phyloP scores from a whole-genome alignment of 92 coral and sea anemone genomes.

The Epizoanthus scotinus region DNA sequence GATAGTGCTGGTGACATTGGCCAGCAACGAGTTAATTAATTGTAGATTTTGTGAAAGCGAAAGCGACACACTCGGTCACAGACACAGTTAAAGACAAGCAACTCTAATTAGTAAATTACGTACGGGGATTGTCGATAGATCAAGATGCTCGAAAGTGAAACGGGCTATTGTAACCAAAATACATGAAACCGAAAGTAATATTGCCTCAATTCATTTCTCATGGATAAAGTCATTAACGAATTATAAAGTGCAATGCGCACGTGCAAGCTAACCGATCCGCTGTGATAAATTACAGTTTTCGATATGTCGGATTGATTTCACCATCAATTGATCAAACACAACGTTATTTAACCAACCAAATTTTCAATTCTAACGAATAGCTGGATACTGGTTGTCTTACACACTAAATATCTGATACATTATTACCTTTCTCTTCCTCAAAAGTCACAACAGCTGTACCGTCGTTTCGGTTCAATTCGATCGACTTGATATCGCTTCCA shows the following conservation, averaged over 20 bases:
- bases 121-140: too few species aligned
- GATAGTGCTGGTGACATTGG: not conserved
- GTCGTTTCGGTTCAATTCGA: not conserved
- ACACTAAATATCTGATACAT: not conserved
- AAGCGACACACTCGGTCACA: too few species aligned
- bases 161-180: not conserved
- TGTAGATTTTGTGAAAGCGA: too few species aligned
- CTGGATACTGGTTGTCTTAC: not conserved
- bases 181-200: conserved; percentile 4
- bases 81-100: too few species aligned
- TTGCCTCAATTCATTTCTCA: not conserved
- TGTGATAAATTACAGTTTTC: too few species aligned
- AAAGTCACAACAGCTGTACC: conserved; percentile 5
- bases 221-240: too few species aligned
- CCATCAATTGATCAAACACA: too few species aligned
- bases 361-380: not conserved
- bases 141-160: conserved; percentile 5
- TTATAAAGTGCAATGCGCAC: not conserved
- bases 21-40: too few species aligned
- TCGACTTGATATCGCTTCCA: conserved; percentile 16
- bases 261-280: too few species aligned
- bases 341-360: not conserved
- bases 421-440: conserved; percentile 32
- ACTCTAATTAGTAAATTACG: too few species aligned
- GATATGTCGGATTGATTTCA: too few species aligned